phyloP scores from a whole-genome alignment of 2,797 vertebrate species.

The Sus cebifrons region DNA sequence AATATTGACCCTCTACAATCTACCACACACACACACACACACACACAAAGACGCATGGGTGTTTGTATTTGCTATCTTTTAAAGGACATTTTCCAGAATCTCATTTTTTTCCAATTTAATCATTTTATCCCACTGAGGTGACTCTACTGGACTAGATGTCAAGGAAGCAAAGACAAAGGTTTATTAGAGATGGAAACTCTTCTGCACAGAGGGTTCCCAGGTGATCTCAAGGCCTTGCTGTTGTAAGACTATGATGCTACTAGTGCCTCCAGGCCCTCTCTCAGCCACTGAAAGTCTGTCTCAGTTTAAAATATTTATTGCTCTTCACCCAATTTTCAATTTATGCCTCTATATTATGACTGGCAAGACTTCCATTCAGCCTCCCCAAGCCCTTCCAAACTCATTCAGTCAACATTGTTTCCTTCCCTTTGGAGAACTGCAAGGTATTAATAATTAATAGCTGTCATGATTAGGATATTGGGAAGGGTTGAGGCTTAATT shows the following conservation, averaged over 20 bases:
- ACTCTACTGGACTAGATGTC: background rate
- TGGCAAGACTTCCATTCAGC: background rate
- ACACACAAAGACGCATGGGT: background rate
- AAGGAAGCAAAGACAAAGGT: background rate
- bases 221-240: background rate
- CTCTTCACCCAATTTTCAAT: slow-evolving; percentile 39
- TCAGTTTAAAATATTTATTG: slow-evolving; percentile 1
- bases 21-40: background rate
- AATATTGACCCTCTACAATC: background rate
- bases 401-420: slow-evolving; percentile 23
- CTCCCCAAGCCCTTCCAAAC: slow-evolving; percentile 14
- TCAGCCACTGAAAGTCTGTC: background rate
- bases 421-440: background rate
- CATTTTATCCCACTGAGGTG: slow-evolving; percentile 1
- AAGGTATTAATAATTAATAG: slow-evolving; percentile 22
- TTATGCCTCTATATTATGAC: background rate
- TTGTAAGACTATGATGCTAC: background rate
- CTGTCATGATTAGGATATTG: background rate
- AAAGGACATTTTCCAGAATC: background rate
- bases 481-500: background rate
- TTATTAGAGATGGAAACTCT: background rate
- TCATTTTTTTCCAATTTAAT: background rate
- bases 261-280: background rate
- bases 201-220: background rate
- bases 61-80: slow-evolving; percentile 22